phyloP scores from a whole-genome alignment of 2,797 vertebrate genomes.

The Periophthalmus magnuspinnatus region DNA sequence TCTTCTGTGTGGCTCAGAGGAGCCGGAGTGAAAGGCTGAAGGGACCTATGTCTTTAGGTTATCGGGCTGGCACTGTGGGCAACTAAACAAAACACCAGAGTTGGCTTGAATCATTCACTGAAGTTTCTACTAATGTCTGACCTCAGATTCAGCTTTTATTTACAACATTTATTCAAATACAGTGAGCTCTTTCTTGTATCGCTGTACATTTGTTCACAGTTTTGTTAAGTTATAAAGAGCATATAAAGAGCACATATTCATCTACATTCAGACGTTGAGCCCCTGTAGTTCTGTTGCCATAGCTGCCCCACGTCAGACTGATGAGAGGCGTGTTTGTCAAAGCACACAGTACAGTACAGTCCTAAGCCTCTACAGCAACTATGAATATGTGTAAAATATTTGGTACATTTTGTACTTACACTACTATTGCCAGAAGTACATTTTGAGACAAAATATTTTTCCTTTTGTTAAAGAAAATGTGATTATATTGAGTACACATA shows the following conservation, averaged over 20 bases:
- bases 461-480: neutral
- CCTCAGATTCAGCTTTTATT: neutral
- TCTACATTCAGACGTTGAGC: neutral
- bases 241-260: neutral
- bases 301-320: no score
- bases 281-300: no score
- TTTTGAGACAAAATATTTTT: neutral
- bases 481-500: neutral
- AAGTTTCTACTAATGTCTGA: neutral
- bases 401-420: neutral
- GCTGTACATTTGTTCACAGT: neutral
- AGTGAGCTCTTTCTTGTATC: neutral
- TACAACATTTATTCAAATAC: neutral
- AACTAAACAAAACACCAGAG: neutral
- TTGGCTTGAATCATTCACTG: neutral
- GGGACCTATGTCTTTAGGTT: slow-evolving; percentile 30
- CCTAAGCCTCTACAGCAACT: neutral
- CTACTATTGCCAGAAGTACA: neutral
- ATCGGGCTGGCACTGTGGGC: slow-evolving; percentile 10
- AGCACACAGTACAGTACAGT: neutral
- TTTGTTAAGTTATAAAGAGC: neutral
- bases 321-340: no score
- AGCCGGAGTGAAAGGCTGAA: slow-evolving; percentile 17
- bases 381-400: neutral
- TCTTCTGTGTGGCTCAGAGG: slow-evolving; percentile 23